These are phyloP conservation scores for Eupleurogrammus muticus DNA, from an alignment of 2,797 vertebrate genomes.

Conservation along the genomic window DNA sequence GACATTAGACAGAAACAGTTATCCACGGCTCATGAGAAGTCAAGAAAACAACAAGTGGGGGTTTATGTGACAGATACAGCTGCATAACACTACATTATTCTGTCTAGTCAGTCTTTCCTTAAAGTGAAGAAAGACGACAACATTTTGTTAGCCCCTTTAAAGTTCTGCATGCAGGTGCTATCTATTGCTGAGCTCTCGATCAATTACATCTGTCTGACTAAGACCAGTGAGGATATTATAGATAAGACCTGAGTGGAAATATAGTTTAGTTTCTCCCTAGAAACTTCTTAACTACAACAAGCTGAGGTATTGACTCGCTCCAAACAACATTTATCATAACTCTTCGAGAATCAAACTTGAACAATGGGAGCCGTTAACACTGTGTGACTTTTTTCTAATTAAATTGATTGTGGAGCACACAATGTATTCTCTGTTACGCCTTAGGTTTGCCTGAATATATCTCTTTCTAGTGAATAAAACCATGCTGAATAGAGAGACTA, in stretches of 20 bases:
- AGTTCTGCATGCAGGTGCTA: conserved; percentile 16
- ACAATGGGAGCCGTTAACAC: conserved; percentile 50
- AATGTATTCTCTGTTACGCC: conserved; percentile 22
- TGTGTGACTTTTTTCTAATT: conserved; percentile 49
- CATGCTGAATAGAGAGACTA: neutral
- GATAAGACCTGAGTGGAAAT: conserved; percentile 48
- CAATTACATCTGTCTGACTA: conserved; percentile 56
- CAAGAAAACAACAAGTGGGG: neutral
- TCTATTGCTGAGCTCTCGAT: conserved; percentile 44
- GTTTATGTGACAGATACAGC: conserved; percentile 4
- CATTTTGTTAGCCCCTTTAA: conserved; percentile 20
- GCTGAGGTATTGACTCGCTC: conserved; percentile 37
- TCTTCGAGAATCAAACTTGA: conserved; percentile 41
- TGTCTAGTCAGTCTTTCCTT: conserved; percentile 25
- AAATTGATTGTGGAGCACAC: conserved; percentile 28
- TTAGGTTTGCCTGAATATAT: conserved; percentile 10
- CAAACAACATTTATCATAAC: conserved; percentile 64
- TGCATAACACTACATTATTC: neutral
- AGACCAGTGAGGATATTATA: conserved; percentile 35
- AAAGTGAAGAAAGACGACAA: neutral
- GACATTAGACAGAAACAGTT: conserved; percentile 5
- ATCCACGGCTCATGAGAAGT: neutral
- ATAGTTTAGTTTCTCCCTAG: conserved; percentile 2
- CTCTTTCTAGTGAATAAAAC: conserved; percentile 3
- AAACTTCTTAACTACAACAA: conserved; percentile 36